Conservation (phyloP, 2,888 invertebrate species). For the Vannuccia rotundouncinata region DNA sequence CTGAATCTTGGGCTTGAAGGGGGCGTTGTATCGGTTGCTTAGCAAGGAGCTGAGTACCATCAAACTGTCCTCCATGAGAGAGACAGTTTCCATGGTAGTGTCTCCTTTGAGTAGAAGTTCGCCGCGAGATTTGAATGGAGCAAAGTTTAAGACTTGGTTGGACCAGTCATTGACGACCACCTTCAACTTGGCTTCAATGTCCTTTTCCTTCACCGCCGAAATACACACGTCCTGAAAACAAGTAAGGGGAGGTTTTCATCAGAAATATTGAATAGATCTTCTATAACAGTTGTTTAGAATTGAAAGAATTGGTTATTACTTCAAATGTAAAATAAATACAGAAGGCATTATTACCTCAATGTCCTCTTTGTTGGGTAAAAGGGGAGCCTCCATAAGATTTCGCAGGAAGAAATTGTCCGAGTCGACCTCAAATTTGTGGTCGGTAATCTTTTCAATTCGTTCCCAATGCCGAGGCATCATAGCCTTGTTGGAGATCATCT, state of each 20-base stretch:
- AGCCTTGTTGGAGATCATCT: conserved; percentile 90
- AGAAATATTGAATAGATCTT: no score
- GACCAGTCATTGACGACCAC: conserved; percentile 93
- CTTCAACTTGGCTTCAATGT: conserved; percentile 87
- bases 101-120: conserved; percentile 86
- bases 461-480: conserved; percentile 97
- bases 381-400: conserved; percentile 84
- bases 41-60: conserved; percentile 87
- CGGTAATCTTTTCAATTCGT: conserved; percentile 79
- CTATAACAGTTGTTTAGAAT: no score
- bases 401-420: conserved; percentile 86
- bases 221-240: conserved; percentile 79
- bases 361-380: conserved; percentile 85
- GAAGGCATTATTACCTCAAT: no score
- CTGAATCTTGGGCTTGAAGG: conserved; percentile 89
- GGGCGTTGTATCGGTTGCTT: conserved; percentile 91
- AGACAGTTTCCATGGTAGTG: conserved; percentile 87
- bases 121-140: conserved; percentile 86
- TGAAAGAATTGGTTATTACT: no score
- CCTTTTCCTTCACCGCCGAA: conserved; percentile 94
- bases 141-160: conserved; percentile 77
- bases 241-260: no score
- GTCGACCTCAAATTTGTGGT: conserved; percentile 81
- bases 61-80: conserved; percentile 85
- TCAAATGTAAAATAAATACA: no score